phyloP scores from a whole-genome alignment of 2,113 vertebrate species.

The Hippocampus guttulatus region DNA sequence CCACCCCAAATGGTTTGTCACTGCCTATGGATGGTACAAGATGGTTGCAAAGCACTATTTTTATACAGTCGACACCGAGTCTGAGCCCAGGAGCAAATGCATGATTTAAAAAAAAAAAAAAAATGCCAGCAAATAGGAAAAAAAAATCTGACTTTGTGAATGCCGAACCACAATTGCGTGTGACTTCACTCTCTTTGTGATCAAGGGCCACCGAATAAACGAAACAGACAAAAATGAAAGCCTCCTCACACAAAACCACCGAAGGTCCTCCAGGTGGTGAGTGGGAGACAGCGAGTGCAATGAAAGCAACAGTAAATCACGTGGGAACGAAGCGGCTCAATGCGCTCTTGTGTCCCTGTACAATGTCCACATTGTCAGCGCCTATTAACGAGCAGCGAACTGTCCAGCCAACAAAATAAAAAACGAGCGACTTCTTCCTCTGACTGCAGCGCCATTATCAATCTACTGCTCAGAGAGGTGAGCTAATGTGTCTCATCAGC shows the following conservation, averaged over 20 bases:
- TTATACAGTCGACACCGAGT: too few species aligned
- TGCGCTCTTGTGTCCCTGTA: not conserved
- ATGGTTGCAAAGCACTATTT: too few species aligned
- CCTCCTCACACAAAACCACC: not conserved
- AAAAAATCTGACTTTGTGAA: too few species aligned
- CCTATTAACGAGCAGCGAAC: not conserved
- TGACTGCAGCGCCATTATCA: not conserved
- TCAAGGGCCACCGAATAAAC: not conserved
- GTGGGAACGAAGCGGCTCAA: not conserved
- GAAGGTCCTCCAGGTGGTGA: not conserved
- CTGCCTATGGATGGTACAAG: too few species aligned
- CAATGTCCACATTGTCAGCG: not conserved
- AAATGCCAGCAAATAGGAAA: too few species aligned
- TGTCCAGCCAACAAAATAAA: not conserved
- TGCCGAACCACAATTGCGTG: too few species aligned
- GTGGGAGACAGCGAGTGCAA: not conserved
- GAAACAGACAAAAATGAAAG: not conserved
- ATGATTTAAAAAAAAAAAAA: too few species aligned
- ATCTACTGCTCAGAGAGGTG: not conserved
- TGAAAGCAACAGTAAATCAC: not conserved
- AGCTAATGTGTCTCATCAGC: not conserved
- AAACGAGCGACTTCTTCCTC: not conserved
- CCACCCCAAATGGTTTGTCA: too few species aligned
- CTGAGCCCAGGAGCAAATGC: too few species aligned
- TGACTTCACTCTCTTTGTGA: too few species aligned